Evolutionary conservation across 2,797 vertebrate species (phyloP).

Genomic region (Schizopygopsis pylzovi): DNA sequence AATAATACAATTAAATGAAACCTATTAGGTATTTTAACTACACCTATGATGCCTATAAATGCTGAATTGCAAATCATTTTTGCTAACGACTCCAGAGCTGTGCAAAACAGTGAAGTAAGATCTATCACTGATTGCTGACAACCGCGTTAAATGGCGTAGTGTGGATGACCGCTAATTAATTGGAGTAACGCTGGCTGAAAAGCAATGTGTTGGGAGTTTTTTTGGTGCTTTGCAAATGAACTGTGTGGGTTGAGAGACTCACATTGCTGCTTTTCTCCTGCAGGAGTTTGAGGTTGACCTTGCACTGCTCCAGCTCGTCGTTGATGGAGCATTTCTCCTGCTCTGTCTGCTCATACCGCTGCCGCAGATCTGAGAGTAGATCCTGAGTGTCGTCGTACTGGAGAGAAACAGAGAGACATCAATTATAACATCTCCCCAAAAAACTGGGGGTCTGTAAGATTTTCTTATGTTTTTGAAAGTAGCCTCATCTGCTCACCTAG

Average conservation of each 20-base stretch:
- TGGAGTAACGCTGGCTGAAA: neutral
- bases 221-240: neutral
- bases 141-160: neutral
- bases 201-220: neutral
- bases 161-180: constrained; percentile 30
- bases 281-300: constrained; percentile 92
- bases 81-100: neutral
- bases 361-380: constrained; percentile 89
- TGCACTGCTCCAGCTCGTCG: constrained; percentile 93
- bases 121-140: constrained; percentile 34
- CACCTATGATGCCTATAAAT: neutral
- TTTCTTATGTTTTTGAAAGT: neutral
- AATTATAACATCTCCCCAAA: too few species aligned
- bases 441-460: neutral
- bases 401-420: neutral
- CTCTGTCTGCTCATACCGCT: constrained; percentile 89
- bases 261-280: constrained; percentile 95
- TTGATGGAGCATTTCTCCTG: constrained; percentile 91
- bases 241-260: constrained; percentile 68
- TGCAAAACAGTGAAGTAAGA: constrained; percentile 21
- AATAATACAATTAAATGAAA: neutral
- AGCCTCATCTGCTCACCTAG: neutral
- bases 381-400: constrained; percentile 94
- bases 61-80: neutral
- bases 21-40: neutral